Evolutionary conservation across 2,113 vertebrate genomes (phyloP), one percentile per base, ranked within the genome.

Genomic region (Saguinus midas): DNA sequence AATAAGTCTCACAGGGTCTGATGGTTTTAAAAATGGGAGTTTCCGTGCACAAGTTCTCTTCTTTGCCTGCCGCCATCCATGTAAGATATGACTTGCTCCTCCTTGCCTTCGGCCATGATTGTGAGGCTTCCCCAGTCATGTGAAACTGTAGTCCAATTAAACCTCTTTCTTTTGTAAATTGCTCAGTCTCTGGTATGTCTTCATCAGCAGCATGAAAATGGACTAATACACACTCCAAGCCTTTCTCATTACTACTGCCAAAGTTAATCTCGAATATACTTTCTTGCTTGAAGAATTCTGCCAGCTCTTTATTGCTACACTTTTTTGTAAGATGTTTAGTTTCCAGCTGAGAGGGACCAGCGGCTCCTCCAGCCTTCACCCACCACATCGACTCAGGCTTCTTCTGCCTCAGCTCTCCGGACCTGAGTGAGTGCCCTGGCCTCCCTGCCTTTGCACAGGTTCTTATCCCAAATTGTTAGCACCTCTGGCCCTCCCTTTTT

Each of bases 321-420:
- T 43, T 85, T 79, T 87, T 70, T 55, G 61, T 14, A 79, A 75
- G 90, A 75, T 29, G 21, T 37, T 52, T 3, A 0, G 5, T 78
- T 85, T 79, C 82, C 52, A 61, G 0, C 13, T 8, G 6, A 8
- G 1, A 5, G 1, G 35, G 43, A 92, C 6, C 21, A 75, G 5
- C 0, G 2, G 2, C 4, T 48, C 52, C 27, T 90, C 14, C 1
- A 87, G 61, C 11, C 37, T 8, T 4, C 5, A 3, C 3, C 27
- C 40, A 2, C 13, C 25, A 29, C 0, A 0, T 16, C 1, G 21
- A n/a, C 82, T 72, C 8, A 10, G 17, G n/a, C 5, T 12, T 78
- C 32, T 35, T 35, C 45, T n/a, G 5, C 48, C 40, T 93, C 40
- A 5, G 35, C 8, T 68, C 9, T n/a, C 3, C 68, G 40, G 17